Percentiles rank a stretch among this genome's conserved stretches.
phyloP scores from a whole-genome alignment of 1,140 invertebrate genomes.

The Oreohelix idahoensis region DNA sequence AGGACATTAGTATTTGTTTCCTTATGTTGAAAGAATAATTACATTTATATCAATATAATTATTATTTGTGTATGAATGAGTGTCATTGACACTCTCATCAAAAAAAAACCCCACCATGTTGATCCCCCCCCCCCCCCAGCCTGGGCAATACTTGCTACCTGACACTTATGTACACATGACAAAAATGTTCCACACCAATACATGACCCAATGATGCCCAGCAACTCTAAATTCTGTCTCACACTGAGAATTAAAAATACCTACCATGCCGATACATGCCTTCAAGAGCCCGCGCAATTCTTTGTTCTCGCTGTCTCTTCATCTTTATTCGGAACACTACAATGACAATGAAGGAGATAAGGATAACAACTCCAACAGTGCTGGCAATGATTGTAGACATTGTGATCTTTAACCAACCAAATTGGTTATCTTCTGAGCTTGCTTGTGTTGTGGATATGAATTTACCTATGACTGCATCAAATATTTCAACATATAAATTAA shows the following conservation, averaged over 20 bases:
- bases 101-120: too few species aligned
- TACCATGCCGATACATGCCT: conserved; percentile 4
- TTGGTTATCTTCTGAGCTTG: conserved; percentile 46
- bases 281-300: conserved; percentile 33
- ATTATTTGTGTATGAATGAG: too few species aligned
- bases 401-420: conserved; percentile 67
- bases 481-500: too few species aligned
- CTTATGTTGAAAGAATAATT: too few species aligned
- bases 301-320: conserved; percentile 58
- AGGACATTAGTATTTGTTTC: too few species aligned
- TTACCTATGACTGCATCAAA: neutral
- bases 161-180: too few species aligned
- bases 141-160: too few species aligned
- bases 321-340: conserved; percentile 62
- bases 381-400: conserved; percentile 65
- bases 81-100: too few species aligned
- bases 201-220: neutral
- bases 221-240: neutral
- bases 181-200: too few species aligned
- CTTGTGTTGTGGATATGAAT: neutral
- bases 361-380: conserved; percentile 65
- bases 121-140: too few species aligned
- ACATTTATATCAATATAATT: too few species aligned
- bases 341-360: conserved; percentile 68
- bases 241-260: conserved; percentile 24